Base-by-base conservation (phyloP, 2,113 vertebrate species). In the Anhinga rufa region DNA sequence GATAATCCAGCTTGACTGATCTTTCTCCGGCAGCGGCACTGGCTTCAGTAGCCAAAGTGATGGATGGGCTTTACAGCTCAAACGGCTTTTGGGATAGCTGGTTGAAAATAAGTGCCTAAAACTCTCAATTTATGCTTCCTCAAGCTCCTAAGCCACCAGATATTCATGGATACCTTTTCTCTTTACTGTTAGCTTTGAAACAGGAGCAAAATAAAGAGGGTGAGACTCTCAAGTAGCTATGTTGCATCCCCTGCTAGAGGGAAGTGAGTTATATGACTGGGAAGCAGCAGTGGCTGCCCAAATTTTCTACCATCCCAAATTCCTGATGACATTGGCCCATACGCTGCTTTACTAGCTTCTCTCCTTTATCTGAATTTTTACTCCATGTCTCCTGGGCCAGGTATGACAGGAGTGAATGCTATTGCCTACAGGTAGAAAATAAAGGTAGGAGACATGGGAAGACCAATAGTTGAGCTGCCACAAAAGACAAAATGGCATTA, bases 1-100 rank as follows among this genome's bases (percentile, higher is more conserved):
- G 81, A 68, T 91, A 87, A 92, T 79, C 36, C 84, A 91, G 49
- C 31, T 75, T 92, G 86, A 92, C 61, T 91, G 84, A 91, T 95
- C 84, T 94, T 85, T 60, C 77, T 86, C 52, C 1, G 14, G 44
- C 75, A 64, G 81, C 21, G 36, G 51, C 49, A 57, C 38, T 90
- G 75, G 66, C 0, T 0, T 91, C 95, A 94, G 92, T 9, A 77
- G 84, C 77, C 70, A 12, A 66, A 81, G 48, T 61, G 78, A 94
- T 61, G 31, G 93, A 94, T 95, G 60, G 57, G 46, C 42, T 92
- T 75, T 69, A 76, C 40, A 57, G 52, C 44, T 72, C 78, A 78
- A 89, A 84, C 1, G 9, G 70, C 78, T 75, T 89, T 87, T 7
- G 7, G 74, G 61, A 34, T 11, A 70, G 42, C 31, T 83, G 51